Conservation (phyloP, 2,797 vertebrate genomes). For the Gadopsis marmoratus region DNA sequence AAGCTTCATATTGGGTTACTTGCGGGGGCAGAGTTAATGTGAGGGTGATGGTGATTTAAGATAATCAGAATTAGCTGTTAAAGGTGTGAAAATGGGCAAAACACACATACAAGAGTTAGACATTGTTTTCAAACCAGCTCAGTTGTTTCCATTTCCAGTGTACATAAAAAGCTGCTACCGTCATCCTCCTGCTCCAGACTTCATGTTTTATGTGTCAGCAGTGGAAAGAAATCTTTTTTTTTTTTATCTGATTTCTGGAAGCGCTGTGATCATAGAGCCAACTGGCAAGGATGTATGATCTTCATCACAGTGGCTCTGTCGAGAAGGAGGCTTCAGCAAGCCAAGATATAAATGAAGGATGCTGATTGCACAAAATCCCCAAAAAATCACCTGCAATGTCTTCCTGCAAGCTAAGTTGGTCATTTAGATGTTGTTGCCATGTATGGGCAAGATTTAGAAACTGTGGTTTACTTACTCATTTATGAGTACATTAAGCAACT, state of each 20-base stretch:
- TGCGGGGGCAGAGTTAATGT: constrained; percentile 38
- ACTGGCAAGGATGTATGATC: background rate
- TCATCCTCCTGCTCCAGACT: background rate
- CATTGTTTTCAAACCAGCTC: background rate
- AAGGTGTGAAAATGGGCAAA: constrained; percentile 18
- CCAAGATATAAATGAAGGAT: constrained; percentile 22
- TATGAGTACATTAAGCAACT: background rate
- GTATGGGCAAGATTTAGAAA: constrained; percentile 37
- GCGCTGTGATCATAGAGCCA: constrained; percentile 13
- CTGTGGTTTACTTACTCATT: constrained; percentile 4
- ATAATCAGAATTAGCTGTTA: constrained; percentile 30
- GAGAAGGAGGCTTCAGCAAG: constrained; percentile 5
- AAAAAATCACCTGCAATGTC: background rate
- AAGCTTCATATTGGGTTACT: constrained; percentile 62
- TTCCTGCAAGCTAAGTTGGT: background rate
- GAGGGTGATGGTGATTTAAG: constrained; percentile 40
- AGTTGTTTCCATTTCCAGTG: background rate
- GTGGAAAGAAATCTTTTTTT: background rate
- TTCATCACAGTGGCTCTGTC: background rate
- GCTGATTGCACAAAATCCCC: constrained; percentile 11
- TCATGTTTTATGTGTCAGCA: background rate
- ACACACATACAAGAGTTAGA: background rate
- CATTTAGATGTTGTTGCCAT: constrained; percentile 25
- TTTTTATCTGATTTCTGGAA: constrained; percentile 19
- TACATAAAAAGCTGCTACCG: background rate